Evolutionary conservation across 2,888 invertebrate genomes (phyloP), one percentile per base, ranked within the genome.

Genomic region (Mystacides longicornis): DNA sequence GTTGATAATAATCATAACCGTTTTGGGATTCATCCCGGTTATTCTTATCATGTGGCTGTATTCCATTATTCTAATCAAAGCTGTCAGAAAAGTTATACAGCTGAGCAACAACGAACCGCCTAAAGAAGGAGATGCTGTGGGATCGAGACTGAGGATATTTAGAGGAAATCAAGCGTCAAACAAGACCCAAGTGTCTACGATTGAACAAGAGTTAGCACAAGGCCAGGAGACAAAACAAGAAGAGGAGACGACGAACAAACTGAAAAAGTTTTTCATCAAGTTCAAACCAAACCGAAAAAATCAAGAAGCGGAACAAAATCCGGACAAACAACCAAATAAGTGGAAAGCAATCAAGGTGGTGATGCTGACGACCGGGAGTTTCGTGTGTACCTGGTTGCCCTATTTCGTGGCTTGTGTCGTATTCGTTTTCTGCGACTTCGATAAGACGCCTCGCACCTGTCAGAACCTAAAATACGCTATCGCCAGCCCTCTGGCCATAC

Each of bases 321-420:
- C 53, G 53, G 48, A 53, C 23, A 51, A 57, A 18, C 54, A 49
- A n/a, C 77, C 76, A 0, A 77, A 73, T 54, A 82, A 81, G 67
- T 81, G 80, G 76, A 78, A 81, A 62, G 83, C 83, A 0, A 76
- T 83, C 4, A 79, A 79, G 62, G 76, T 84, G 18, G 83, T 84
- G 0, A 66, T 81, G 64, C 73, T 83, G 9, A 83, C 83, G 16
- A 78, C 81, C 1, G 78, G 80, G 1, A 79, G 81, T 63, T 81
- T 83, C 63, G 67, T 83, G 59, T 63, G 80, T 4, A 82, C 83
- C 0, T 84, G 84, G 84, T 69, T 77, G 60, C 84, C 83, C 1
- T 83, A 79, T 63, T 83, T 83, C 62, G 66, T 82, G n/a, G 70
- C 75, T 2, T 77, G 79, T 2, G 73, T 76, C 50, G 68, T 80